phyloP scores from a whole-genome alignment of 2,113 vertebrate genomes.

The Orycteropus afer region DNA sequence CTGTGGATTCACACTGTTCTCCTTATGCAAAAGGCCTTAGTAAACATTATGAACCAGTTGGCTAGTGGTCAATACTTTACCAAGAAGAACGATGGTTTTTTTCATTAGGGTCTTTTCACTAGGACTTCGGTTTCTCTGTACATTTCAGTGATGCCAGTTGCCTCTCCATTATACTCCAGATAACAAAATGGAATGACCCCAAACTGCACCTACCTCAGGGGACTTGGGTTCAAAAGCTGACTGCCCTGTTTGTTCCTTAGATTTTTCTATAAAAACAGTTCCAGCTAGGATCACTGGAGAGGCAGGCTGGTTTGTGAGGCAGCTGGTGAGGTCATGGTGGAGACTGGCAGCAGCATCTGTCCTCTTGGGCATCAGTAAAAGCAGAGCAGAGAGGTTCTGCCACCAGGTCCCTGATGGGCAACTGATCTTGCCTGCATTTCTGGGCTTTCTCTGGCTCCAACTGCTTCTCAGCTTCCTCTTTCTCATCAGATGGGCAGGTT shows the following conservation, averaged over 20 bases:
- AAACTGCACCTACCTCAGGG: neutral
- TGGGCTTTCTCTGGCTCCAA: slow-evolving; percentile 42
- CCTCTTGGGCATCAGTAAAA: slow-evolving; percentile 49
- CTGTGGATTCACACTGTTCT: neutral
- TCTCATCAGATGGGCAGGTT: slow-evolving; percentile 69
- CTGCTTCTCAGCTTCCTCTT: slow-evolving; percentile 50
- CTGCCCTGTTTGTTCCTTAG: neutral
- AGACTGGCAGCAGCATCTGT: slow-evolving; percentile 21
- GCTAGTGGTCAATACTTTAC: neutral
- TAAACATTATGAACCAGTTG: neutral
- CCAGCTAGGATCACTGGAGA: slow-evolving; percentile 12
- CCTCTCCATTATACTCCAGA: neutral
- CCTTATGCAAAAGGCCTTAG: neutral
- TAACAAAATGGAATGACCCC: neutral
- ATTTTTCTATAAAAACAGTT: slow-evolving; percentile 37
- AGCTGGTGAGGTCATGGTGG: neutral
- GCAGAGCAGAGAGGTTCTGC: neutral
- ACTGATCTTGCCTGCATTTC: neutral
- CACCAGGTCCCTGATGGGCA: slow-evolving; percentile 47
- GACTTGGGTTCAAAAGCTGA: neutral
- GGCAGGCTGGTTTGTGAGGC: neutral
- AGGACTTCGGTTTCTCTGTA: slow-evolving; percentile 7
- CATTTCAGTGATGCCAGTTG: neutral
- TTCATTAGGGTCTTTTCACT: neutral
- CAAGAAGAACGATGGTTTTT: neutral